A percentile compares a stretch with the other conserved stretches of the same genome.
Evolutionary conservation across 2,888 invertebrate species (phyloP).

Genomic region (Hanleya hanleyi): DNA sequence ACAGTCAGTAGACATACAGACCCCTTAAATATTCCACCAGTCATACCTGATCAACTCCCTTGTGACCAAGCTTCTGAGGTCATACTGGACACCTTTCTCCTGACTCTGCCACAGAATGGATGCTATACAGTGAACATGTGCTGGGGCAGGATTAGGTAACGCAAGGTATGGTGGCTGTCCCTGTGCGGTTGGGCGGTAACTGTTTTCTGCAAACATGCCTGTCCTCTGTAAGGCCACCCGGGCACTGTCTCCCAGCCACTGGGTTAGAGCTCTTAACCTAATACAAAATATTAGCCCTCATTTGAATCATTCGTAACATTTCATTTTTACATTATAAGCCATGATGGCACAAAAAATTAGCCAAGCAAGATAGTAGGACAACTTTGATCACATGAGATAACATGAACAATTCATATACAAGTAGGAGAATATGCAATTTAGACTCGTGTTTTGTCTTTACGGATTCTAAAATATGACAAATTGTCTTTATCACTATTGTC

Average conservation of each 20-base stretch:
- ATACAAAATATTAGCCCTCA: conserved; percentile 12
- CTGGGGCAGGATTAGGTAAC: conserved; percentile 64
- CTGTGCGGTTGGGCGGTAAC: conserved; percentile 35
- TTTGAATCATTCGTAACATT: background rate
- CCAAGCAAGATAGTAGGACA: background rate
- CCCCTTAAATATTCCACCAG: too few species aligned
- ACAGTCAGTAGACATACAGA: too few species aligned
- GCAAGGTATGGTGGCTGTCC: conserved; percentile 22
- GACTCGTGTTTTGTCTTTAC: too few species aligned
- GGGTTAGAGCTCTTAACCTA: conserved; percentile 76
- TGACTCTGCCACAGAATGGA: conserved; percentile 83
- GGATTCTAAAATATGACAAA: too few species aligned
- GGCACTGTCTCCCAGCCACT: conserved; percentile 82
- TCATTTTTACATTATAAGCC: background rate
- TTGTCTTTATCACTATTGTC: too few species aligned
- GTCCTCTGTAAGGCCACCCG: conserved; percentile 57
- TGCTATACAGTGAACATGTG: conserved; percentile 82
- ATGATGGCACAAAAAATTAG: background rate
- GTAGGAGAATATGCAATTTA: too few species aligned
- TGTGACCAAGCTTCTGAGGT: conserved; percentile 82
- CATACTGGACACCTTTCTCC: conserved; percentile 65
- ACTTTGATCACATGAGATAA: too few species aligned
- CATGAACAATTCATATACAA: too few species aligned
- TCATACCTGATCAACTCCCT: conserved; percentile 83
- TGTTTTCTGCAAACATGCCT: conserved; percentile 39